Conservation (phyloP, 2,113 vertebrate genomes). For the Saiga tatarica region DNA sequence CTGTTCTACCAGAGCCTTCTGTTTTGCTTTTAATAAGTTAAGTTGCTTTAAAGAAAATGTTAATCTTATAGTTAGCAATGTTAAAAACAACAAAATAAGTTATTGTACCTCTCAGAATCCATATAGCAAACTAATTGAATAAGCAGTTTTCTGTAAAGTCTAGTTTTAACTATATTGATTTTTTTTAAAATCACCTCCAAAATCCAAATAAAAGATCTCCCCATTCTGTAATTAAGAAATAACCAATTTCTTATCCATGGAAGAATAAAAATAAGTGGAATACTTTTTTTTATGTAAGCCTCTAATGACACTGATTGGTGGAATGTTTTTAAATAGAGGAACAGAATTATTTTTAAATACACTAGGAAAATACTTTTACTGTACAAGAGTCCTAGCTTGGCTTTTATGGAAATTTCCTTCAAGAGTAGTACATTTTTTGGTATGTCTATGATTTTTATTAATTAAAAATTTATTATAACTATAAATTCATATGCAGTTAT, state of each 20-base stretch:
- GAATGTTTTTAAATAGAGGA: background rate
- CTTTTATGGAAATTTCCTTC: background rate
- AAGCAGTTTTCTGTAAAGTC: background rate
- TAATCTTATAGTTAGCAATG: constrained; percentile 64
- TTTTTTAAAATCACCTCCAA: background rate
- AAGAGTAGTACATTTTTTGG: background rate
- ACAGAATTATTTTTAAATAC: background rate
- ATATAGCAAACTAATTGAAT: background rate
- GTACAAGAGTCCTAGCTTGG: background rate
- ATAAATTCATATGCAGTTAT: background rate
- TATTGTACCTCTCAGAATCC: background rate
- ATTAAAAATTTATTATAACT: background rate
- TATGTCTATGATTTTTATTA: background rate
- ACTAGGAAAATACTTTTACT: background rate
- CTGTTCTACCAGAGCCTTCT: constrained; percentile 99
- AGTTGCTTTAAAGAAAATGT: constrained; percentile 94
- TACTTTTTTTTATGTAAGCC: background rate
- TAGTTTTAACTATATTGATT: background rate
- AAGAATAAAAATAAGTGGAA: background rate
- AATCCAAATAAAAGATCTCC: background rate
- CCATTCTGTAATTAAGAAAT: background rate
- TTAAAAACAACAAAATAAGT: background rate
- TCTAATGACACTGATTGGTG: background rate
- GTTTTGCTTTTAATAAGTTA: constrained; percentile 99
- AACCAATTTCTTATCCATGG: background rate